Evolutionary conservation across 2,888 invertebrate genomes (phyloP), one percentile per base, ranked within the genome.

Genomic region (Sarcophaga subvicina): DNA sequence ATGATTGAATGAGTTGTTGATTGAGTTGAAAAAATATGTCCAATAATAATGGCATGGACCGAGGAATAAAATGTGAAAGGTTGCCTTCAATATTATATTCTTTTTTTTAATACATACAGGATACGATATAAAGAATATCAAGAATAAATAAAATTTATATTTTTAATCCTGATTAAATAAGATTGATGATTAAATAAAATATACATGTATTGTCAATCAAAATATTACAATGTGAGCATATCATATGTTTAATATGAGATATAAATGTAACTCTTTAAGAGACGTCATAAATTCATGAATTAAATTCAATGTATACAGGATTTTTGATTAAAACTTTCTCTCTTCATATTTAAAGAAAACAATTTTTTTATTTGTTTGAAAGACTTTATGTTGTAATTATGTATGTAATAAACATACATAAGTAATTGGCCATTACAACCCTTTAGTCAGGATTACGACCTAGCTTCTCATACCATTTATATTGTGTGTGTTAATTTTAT

Each of bases 1-100:
- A 87, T 88, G 88, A 88, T 85, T 88, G 85, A 87, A 76, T 75
- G 84, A 87, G 85, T 86, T 86, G 76, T 86, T 88, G 89, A 89
- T 88, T 88, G 88, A 83, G 86, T 67, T 84, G 69, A 64, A 80
- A 67, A 81, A 70, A 79, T 73, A 60, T 85, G 60, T 78, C 37
- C 64, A 73, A 83, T 83, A 83, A 81, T 86, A 81, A 75, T 71
- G 64, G 59, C 59, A 62, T 73, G 59, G 75, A 72, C 77, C 12
- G 60, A 45, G 45, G 47, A 71, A 49, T 66, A 60, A 72, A 49
- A 22, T 20, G 14, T 54, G 49, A 79, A 63, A 37, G 25, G 69
- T 73, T 25, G 75, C 27, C 54, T 54, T 54, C 54, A 17, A 66
- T 59, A 25, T 86, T 67, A 49, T 66, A 27, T 70, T 73, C 22